These are phyloP conservation scores for Paratrypauchen microcephalus DNA, from an alignment of 2,797 vertebrate genomes.

Conservation along the genomic window DNA sequence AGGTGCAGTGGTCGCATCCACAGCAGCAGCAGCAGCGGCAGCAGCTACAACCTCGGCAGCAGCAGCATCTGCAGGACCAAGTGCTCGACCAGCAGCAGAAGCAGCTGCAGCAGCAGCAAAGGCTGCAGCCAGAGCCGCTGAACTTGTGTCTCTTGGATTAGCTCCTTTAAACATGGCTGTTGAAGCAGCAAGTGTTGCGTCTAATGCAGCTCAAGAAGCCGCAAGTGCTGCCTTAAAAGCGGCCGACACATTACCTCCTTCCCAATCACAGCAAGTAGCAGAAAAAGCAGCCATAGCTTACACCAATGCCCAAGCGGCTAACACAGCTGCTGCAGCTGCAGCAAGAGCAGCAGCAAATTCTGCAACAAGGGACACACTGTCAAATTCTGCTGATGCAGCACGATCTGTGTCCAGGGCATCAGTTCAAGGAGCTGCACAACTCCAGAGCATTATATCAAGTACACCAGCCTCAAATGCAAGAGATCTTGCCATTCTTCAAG, in stretches of 20 bases:
- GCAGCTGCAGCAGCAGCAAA: not conserved
- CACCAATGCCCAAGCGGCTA: not conserved
- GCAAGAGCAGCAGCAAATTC: not conserved
- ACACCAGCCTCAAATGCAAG: rapidly evolving
- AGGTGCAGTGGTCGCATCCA: not conserved
- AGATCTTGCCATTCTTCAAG: not conserved
- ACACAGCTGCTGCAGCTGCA: not conserved
- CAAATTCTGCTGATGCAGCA: not conserved
- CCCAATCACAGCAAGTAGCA: too few species aligned
- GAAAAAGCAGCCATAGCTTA: not conserved
- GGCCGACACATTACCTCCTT: not conserved
- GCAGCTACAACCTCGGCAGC: conserved; percentile 11
- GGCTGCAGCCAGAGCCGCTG: not conserved
- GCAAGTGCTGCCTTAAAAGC: not conserved
- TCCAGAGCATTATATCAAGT: not conserved
- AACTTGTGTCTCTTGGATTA: not conserved
- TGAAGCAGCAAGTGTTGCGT: conserved; percentile 5
- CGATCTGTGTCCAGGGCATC: not conserved
- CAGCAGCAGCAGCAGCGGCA: not conserved
- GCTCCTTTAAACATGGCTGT: not conserved
- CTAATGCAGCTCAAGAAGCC: conserved; percentile 7
- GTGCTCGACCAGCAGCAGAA: not conserved
- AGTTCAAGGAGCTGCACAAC: not conserved
- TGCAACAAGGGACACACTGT: not conserved
- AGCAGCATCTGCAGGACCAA: conserved; percentile 6